phyloP scores from a whole-genome alignment of 2,797 vertebrate genomes.

The Chelon labrosus region DNA sequence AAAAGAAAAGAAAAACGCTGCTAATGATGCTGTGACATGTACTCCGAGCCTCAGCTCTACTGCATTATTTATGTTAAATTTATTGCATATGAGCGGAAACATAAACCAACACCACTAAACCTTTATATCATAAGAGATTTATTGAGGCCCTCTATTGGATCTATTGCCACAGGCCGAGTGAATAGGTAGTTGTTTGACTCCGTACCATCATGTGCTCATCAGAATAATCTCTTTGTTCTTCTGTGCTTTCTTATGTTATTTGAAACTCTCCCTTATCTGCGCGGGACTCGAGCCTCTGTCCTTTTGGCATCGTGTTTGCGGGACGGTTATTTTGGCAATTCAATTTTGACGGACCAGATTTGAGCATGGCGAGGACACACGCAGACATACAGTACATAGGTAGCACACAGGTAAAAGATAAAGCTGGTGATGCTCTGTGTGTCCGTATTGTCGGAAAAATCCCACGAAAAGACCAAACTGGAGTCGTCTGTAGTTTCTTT shows the following conservation, averaged over 20 bases:
- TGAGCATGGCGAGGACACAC: constrained; percentile 33
- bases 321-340: constrained; percentile 67
- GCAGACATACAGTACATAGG: background rate
- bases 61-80: constrained; percentile 55
- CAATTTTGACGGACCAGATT: constrained; percentile 51
- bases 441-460: constrained; percentile 38
- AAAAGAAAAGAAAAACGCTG: constrained; percentile 12
- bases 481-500: background rate
- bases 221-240: constrained; percentile 41
- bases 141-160: constrained; percentile 1
- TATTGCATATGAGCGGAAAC: constrained; percentile 70
- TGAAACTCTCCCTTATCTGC: background rate
- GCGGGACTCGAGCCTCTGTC: background rate
- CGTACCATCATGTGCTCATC: constrained; percentile 65
- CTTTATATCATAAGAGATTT: constrained; percentile 13
- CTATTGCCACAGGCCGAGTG: background rate
- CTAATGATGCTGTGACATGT: constrained; percentile 18
- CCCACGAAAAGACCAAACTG: constrained; percentile 30
- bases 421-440: constrained; percentile 37
- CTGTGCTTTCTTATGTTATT: constrained; percentile 60
- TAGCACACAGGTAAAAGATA: constrained; percentile 25
- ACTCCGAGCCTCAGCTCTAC: constrained; percentile 40
- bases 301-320: constrained; percentile 58
- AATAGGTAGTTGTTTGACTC: constrained; percentile 58
- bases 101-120: constrained; percentile 34